Evolutionary conservation across 2,888 invertebrate genomes (phyloP), one percentile per base, ranked within the genome.

Genomic region (Tupiocoris notatus): DNA sequence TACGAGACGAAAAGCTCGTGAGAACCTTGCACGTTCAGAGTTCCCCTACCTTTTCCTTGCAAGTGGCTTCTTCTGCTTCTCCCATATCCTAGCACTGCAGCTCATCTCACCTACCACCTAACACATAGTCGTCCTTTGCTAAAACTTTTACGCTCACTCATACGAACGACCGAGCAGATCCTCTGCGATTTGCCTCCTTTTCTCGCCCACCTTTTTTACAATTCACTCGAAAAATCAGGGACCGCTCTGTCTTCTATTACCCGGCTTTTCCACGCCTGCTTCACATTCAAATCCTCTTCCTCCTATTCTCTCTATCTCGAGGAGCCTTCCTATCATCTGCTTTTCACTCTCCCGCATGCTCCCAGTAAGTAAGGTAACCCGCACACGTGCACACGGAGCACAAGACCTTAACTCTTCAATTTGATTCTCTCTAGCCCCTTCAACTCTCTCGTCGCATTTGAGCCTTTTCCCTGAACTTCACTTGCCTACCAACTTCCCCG

Each of bases 351-450:
- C 73, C 24, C 73, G 39, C 39, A 23, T 21, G 17, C 56, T 54
- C 25, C 25, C 6, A 39, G 39, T 39, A 39, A 39, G 39, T 3
- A 12, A 39, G 12, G 39, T 39, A 65, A n/a, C 39, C 3, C 39
- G 25, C 6, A 65, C 54, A 59, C 61, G 54, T 59, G 18, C 58
- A 23, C 61, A 73, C 61, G 62, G 62, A 54, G 62, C 18, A 25
- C 61, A 3, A 54, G 73, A 62, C 73, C 73, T 73, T 73, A 73
- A 73, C 73, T 73, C 73, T 73, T 73, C 73, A 73, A 73, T 73
- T 73, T 73, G 73, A 73, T 73, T 73, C 73, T 12, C 18, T 9
- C n/a, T n/a, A 17, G 3, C 59, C 59, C 59, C 59, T 20, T n/a
- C 59, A 59, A n/a, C n/a, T n/a, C n/a, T n/a, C n/a, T n/a, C n/a